Conservation (phyloP, 2,113 vertebrate species). For the Bolborhynchus lineola region DNA sequence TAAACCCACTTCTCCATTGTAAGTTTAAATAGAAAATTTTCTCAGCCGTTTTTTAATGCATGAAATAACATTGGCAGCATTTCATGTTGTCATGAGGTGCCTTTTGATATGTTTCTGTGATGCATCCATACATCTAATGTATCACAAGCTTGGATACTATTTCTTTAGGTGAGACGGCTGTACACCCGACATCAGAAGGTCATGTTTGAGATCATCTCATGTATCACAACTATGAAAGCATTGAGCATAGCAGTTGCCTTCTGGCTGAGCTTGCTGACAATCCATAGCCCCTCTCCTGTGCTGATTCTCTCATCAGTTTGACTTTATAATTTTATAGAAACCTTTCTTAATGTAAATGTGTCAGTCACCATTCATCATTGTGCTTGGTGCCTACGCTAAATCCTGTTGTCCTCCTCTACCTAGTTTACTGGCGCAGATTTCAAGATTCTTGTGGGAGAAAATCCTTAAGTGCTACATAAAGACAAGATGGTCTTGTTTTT, state of each 20-base stretch:
- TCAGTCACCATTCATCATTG: rapidly evolving
- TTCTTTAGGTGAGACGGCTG: no score
- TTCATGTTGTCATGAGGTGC: background rate
- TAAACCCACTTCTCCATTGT: background rate
- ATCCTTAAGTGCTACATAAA: background rate
- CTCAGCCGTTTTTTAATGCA: background rate
- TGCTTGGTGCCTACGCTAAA: background rate
- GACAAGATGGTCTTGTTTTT: background rate
- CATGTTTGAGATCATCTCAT: no score
- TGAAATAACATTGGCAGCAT: background rate
- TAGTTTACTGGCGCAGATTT: background rate
- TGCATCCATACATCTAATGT: no score
- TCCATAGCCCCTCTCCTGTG: background rate
- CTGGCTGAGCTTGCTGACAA: background rate
- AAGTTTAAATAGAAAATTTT: background rate
- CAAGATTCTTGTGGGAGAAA: background rate
- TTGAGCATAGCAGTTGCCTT: background rate
- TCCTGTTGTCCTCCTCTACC: background rate
- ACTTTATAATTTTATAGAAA: background rate
- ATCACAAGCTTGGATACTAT: no score
- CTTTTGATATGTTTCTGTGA: no score
- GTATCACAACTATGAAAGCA: background rate
- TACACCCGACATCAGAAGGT: no score
- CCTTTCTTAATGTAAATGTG: background rate
- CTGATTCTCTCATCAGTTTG: background rate